phyloP scores from a whole-genome alignment of 2,113 vertebrate species.

The Thomomys bottae region DNA sequence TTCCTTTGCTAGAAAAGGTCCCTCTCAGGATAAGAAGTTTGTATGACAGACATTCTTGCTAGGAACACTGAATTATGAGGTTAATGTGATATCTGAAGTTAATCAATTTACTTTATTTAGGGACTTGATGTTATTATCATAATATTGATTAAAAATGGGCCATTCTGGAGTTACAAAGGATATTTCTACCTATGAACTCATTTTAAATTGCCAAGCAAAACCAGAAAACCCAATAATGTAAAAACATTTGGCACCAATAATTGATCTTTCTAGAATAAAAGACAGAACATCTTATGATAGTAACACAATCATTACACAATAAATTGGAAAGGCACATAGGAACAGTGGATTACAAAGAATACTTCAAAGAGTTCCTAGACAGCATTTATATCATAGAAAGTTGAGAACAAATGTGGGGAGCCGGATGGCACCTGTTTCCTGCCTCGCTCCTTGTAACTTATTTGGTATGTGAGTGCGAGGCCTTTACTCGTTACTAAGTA shows the following conservation, averaged over 20 bases:
- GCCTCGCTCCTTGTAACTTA: too few relatives aligned
- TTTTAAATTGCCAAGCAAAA: neutral
- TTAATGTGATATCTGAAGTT: neutral
- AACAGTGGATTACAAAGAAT: neutral
- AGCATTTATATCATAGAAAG: neutral
- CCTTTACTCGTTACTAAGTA: too few relatives aligned
- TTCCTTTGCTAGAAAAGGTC: neutral
- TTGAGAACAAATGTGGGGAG: neutral
- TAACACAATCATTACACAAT: neutral
- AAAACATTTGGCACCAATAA: neutral
- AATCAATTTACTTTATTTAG: conserved; percentile 15
- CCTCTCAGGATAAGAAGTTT: conserved; percentile 30
- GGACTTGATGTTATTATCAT: neutral
- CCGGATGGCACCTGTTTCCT: too few relatives aligned
- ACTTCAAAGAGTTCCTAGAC: neutral
- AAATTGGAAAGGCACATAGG: neutral
- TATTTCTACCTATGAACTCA: neutral
- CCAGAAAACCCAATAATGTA: neutral
- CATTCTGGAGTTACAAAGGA: neutral
- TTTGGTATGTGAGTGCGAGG: too few relatives aligned
- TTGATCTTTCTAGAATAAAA: neutral
- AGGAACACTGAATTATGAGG: conserved; percentile 11
- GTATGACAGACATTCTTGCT: neutral
- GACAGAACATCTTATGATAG: neutral
- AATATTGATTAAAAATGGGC: neutral